Conservation (phyloP, 2,113 vertebrate genomes). For the Ciconia maguari region DNA sequence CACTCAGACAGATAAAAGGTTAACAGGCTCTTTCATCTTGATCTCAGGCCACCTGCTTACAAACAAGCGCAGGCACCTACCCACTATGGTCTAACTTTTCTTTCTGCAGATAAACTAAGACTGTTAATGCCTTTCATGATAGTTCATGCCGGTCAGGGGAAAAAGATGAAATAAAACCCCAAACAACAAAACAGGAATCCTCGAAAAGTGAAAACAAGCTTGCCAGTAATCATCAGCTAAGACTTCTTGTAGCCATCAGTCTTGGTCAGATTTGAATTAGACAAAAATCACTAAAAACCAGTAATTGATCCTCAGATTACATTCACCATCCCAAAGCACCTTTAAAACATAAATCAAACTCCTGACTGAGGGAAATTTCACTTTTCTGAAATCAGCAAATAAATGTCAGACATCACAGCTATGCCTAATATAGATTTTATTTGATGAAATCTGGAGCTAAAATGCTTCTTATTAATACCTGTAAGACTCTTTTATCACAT, state of each 20-base stretch:
- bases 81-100: not conserved
- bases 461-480: not conserved
- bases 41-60: not conserved
- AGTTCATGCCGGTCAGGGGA: not conserved
- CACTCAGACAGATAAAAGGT: not conserved
- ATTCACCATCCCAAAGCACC: not conserved
- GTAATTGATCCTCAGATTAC: not conserved
- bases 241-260: not conserved
- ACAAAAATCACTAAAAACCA: not conserved
- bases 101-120: not conserved
- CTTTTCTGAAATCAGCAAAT: not conserved
- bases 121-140: not conserved
- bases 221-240: not conserved
- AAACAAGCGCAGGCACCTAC: not conserved
- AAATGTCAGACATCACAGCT: not conserved
- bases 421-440: not conserved
- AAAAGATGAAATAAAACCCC: not conserved
- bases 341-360: not conserved
- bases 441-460: not conserved
- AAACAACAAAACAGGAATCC: not conserved
- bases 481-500: not conserved
- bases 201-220: not conserved
- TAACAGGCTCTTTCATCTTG: not conserved
- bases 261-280: not conserved
- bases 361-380: not conserved